phyloP scores from a whole-genome alignment of 2,113 vertebrate species.

The Orycteropus afer region DNA sequence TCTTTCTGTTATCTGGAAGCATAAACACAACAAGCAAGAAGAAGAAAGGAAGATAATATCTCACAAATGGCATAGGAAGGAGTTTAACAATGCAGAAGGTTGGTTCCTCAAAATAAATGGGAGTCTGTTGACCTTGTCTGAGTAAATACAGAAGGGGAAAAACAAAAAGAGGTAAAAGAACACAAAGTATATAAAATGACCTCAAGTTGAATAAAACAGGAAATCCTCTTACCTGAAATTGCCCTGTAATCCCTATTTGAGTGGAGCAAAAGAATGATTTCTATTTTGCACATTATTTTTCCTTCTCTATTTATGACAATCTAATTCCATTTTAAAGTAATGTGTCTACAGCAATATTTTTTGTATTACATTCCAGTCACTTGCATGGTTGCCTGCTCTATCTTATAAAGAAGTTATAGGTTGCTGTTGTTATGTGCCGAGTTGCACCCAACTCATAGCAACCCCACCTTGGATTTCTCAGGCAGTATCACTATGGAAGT shows the following conservation, averaged over 20 bases:
- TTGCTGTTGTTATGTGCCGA: too few relatives aligned
- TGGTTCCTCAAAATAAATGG: constrained; percentile 38
- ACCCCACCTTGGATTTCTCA: too few relatives aligned
- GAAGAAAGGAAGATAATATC: constrained; percentile 29
- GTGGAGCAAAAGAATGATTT: constrained; percentile 58
- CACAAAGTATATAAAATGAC: constrained; percentile 26
- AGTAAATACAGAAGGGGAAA: neutral
- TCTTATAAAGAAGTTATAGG: constrained; percentile 38
- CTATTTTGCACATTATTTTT: constrained; percentile 63
- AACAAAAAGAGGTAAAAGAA: neutral
- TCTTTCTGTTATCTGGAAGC: neutral
- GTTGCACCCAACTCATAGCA: too few relatives aligned
- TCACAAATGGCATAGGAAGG: neutral
- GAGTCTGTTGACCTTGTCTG: constrained; percentile 24
- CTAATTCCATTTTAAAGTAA: constrained; percentile 62
- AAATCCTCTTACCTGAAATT: constrained; percentile 75
- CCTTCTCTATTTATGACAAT: constrained; percentile 56
- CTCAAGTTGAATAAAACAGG: constrained; percentile 54
- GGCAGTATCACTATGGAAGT: too few relatives aligned
- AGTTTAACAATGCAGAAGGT: neutral
- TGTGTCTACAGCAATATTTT: constrained; percentile 54
- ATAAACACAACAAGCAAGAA: neutral
- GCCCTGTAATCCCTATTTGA: constrained; percentile 50
- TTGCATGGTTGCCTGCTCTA: neutral
- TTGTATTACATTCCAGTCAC: constrained; percentile 24